Evolutionary conservation across 2,888 invertebrate species (phyloP), one percentile per base, ranked within the genome.

Genomic region (Ophioninae sp.): DNA sequence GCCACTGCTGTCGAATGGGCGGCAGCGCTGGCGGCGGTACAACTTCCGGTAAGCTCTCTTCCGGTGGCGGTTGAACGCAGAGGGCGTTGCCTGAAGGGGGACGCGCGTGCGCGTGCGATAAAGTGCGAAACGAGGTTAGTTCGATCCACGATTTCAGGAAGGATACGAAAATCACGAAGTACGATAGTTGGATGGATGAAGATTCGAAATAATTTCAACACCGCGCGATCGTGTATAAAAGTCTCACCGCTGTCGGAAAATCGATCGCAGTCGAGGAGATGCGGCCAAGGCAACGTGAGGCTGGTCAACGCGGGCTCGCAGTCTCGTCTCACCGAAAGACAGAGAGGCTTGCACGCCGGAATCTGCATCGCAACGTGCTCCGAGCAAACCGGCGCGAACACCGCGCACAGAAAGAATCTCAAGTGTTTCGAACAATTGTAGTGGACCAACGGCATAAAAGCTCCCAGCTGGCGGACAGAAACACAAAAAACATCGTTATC

Each of bases 301-400:
- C 94, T 94, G 83, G 94, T 93, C 83, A 98, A 93, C 39, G 96
- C 95, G 0, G 95, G 95, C 86, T 94, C 94, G 93, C 97, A 97
- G 90, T 96, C 96, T 3, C 93, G 93, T 86, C 94, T 94, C 7
- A 96, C 96, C 88, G 96, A 95, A 90, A 97, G 96, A 93, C 98
- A 98, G 87, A 98, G 96, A 37, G 96, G 96, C 84, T 97, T 95
- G 93, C 98, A 98, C 10, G 97, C 96, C 82, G 97, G 96, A 84
- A 98, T 97, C 61, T 97, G 96, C 88, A 96, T 96, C 39, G 96
- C 95, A 85, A 97, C 96, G 92, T 97, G 96, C 90, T 97, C 96
- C 44, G 97, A 97, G 93, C 98, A 98, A 92, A 98, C 96, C 57
- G 98, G 98, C 10, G 97, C 97, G 93, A 97, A 97, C 75, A 98